A percentile compares a stretch with the other conserved stretches of the same genome.
These are phyloP conservation scores for Falco berigora DNA, from an alignment of 2,797 vertebrate species.

Conservation along the genomic window DNA sequence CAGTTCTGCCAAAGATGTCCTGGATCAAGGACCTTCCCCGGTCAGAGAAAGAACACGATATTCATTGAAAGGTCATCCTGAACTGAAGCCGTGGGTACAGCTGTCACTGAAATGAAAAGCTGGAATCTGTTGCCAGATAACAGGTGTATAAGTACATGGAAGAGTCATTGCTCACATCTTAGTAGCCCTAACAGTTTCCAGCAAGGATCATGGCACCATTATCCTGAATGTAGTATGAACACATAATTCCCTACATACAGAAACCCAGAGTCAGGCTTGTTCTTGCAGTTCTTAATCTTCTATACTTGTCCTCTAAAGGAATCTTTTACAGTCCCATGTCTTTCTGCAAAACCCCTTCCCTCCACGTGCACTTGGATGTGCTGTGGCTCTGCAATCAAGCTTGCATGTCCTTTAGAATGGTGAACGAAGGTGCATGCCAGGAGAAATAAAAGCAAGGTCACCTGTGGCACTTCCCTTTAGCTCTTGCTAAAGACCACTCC, in stretches of 20 bases:
- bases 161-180: background rate
- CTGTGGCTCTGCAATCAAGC: background rate
- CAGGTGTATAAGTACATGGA: background rate
- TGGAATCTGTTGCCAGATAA: background rate
- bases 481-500: background rate
- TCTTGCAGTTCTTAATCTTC: background rate
- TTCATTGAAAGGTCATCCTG: background rate
- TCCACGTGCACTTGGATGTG: background rate
- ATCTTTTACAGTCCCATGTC: background rate
- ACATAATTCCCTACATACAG: background rate
- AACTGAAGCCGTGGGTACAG: background rate
- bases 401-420: background rate
- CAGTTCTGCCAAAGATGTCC: background rate
- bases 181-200: background rate
- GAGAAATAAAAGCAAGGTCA: background rate
- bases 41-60: background rate
- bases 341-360: background rate
- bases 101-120: background rate
- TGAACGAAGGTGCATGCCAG: background rate
- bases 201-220: background rate
- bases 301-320: background rate
- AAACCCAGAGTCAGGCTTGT: background rate
- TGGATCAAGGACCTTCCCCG: background rate
- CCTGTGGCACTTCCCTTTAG: background rate
- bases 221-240: background rate